Evolutionary conservation across 2,888 invertebrate genomes (phyloP), one percentile per base, ranked within the genome.

Genomic region (Tenthredo scrophulariae): DNA sequence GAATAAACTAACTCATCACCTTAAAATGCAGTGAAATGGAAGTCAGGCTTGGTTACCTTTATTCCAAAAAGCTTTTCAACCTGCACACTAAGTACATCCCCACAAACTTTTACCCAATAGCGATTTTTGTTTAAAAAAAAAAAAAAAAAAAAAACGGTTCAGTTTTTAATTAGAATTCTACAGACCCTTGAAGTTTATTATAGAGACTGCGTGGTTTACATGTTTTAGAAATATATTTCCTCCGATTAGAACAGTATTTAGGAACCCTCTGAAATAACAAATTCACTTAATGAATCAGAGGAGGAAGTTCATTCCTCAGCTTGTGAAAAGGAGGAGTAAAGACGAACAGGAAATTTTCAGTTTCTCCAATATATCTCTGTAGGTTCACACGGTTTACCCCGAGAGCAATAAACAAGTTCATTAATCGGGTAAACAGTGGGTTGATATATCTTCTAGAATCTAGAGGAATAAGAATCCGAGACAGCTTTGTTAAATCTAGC

Each of bases 381-480:
- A 13, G 75, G 26, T 33, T 70, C 13, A 43, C 40, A 43, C 46
- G 46, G 43, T 22, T 26, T 15, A 26, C 37, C 75, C 75, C 43
- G n/a, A 46, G 37, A 33, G 58, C 54, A 58, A 58, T 79, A 79
- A 29, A 79, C 54, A 79, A 79, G 26, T 13, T 79, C 29, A 79
- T 79, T 79, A 79, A 79, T 79, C 79, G n/a, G 58, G 54, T n/a
- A 79, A 79, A 29, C 79, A 33, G 37, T 70, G 37, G 33, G 37
- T 70, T 33, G 33, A 37, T n/a, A 70, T 33, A 62, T 62, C 26
- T 13, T 62, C 62, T 10, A 4, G 62, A 62, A 26, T 62, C 62
- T 10, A 4, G 62, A 62, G 26, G 3, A 62, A 62, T 62, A 62
- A 62, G 26, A 62, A 62, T 80, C 22, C 37, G 6, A 22, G 40